phyloP scores from a whole-genome alignment of 2,113 vertebrate genomes.

The Psammodynastes pulverulentus region DNA sequence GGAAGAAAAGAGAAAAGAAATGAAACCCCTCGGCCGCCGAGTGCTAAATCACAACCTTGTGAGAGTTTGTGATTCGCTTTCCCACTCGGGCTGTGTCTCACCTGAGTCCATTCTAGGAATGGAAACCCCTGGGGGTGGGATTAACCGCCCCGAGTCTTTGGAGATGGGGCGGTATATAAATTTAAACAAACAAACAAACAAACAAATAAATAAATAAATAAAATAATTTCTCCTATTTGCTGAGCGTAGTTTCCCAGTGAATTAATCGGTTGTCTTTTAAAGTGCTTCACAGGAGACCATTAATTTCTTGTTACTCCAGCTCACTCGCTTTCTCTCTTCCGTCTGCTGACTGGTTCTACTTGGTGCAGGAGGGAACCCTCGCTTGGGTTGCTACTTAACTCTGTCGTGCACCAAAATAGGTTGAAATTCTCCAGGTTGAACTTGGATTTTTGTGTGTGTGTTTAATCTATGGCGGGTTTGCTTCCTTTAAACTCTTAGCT shows the following conservation, averaged over 20 bases:
- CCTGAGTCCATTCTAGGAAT: background rate
- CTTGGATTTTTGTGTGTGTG: background rate
- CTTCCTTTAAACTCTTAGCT: background rate
- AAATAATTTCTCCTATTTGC: conserved; percentile 8
- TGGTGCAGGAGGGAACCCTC: background rate
- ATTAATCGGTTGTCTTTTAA: background rate
- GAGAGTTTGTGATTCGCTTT: too few relatives aligned
- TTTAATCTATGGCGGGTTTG: conserved; percentile 3
- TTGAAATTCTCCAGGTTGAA: background rate
- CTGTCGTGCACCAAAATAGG: background rate
- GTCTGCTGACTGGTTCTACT: background rate
- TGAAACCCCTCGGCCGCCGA: background rate
- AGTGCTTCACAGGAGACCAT: background rate
- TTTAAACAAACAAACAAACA: too few relatives aligned
- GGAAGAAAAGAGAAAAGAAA: background rate
- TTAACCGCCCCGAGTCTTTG: too few relatives aligned
- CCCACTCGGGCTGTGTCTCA: background rate
- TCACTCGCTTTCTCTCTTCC: background rate
- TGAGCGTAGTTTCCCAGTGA: background rate
- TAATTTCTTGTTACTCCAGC: background rate
- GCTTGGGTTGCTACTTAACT: background rate
- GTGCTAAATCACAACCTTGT: background rate
- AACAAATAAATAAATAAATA: too few relatives aligned
- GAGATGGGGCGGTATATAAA: too few relatives aligned
- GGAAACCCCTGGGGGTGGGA: background rate